These are phyloP conservation scores for Poeciliopsis retropinna DNA, from an alignment of 2,113 vertebrate species.

Conservation along the genomic window DNA sequence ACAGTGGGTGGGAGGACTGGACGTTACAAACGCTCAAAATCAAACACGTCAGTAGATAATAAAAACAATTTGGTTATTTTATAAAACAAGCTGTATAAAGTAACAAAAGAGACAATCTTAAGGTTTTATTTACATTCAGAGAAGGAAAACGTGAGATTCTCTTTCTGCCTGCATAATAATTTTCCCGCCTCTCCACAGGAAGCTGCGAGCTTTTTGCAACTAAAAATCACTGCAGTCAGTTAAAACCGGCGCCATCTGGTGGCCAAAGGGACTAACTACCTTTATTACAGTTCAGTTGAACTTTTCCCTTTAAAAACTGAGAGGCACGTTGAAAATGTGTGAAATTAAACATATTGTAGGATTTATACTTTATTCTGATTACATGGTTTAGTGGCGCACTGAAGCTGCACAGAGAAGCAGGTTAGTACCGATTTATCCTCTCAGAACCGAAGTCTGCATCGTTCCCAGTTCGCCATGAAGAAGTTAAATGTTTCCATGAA, in stretches of 20 bases:
- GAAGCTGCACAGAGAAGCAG: constrained; percentile 1
- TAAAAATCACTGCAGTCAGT: background rate
- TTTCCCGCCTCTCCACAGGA: background rate
- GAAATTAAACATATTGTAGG: background rate
- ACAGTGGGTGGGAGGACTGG: background rate
- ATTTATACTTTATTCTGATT: background rate
- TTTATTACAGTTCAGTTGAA: background rate
- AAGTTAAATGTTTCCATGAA: background rate
- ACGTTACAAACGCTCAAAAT: constrained; percentile 41
- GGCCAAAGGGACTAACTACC: background rate
- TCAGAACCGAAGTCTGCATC: background rate
- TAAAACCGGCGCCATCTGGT: background rate
- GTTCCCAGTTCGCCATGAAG: background rate
- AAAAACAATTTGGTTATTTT: constrained; percentile 55
- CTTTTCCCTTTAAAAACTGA: background rate
- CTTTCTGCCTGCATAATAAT: constrained; percentile 1
- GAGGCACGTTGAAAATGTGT: background rate
- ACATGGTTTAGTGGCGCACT: background rate
- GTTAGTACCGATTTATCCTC: background rate
- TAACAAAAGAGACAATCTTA: constrained; percentile 62
- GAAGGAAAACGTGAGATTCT: constrained; percentile 47
- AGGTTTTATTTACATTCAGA: constrained; percentile 80
- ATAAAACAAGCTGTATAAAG: constrained; percentile 61
- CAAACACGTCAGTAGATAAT: constrained; percentile 39
- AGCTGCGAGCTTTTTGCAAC: background rate